Conservation (phyloP, 2,797 vertebrate genomes). For the Cirrhinus mrigala region DNA sequence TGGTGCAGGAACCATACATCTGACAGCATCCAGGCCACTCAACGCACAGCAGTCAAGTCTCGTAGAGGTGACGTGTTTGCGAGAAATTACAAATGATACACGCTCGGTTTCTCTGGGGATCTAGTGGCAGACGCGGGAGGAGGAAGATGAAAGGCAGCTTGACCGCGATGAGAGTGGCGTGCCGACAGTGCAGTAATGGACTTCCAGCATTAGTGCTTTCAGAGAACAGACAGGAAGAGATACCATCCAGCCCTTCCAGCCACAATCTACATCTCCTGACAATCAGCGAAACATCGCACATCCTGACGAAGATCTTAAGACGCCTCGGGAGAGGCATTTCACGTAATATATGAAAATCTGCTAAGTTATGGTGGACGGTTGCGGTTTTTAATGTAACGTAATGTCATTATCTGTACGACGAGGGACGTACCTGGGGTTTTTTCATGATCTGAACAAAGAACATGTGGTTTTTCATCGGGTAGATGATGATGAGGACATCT, state of each 20-base stretch:
- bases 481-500: conserved; percentile 95
- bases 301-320: conserved; percentile 42
- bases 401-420: conserved; percentile 48
- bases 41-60: conserved; percentile 10
- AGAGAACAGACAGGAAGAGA: conserved; percentile 53
- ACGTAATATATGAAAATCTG: conserved; percentile 27
- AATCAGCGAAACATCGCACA: conserved; percentile 33
- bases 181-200: conserved; percentile 79
- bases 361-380: neutral
- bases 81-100: conserved; percentile 42
- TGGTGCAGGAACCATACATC: conserved; percentile 31
- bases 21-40: conserved; percentile 23
- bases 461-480: conserved; percentile 98
- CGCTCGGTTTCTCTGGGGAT: conserved; percentile 38
- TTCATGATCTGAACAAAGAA: conserved; percentile 96
- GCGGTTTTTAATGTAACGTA: conserved; percentile 36
- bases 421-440: conserved; percentile 88
- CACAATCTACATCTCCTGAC: conserved; percentile 41
- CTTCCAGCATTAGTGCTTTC: conserved; percentile 49
- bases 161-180: conserved; percentile 73
- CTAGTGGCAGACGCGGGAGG: conserved; percentile 41
- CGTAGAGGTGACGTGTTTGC: conserved; percentile 17
- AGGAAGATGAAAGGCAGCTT: conserved; percentile 78
- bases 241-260: conserved; percentile 26
- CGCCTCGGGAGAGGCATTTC: conserved; percentile 34